These are phyloP conservation scores for Rhodeus uyekii DNA, from an alignment of 2,797 vertebrate species.

Conservation along the genomic window DNA sequence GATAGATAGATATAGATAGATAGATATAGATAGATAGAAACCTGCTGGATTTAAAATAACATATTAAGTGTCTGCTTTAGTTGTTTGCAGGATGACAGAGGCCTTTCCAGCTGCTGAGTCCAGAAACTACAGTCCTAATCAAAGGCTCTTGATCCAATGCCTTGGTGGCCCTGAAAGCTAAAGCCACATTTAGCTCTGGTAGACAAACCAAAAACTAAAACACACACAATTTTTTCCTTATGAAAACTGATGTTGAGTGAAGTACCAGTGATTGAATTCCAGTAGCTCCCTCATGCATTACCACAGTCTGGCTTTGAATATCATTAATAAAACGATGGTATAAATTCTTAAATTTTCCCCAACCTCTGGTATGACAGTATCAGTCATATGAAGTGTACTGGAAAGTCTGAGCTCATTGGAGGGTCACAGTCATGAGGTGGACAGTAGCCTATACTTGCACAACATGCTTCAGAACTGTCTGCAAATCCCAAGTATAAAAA, in stretches of 20 bases:
- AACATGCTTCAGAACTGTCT: slow-evolving; percentile 32
- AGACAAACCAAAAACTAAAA: not conserved
- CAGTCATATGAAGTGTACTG: slow-evolving; percentile 2
- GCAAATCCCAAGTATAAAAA: slow-evolving; percentile 39
- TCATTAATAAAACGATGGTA: slow-evolving; percentile 40
- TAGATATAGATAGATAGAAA: no score
- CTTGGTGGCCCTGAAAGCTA: slow-evolving; percentile 25
- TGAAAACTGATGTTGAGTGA: not conserved
- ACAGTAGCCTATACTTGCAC: slow-evolving; percentile 27
- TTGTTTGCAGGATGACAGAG: slow-evolving; percentile 4
- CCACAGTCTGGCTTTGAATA: slow-evolving; percentile 11
- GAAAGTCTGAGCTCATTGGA: slow-evolving; percentile 35
- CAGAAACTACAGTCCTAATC: slow-evolving; percentile 16
- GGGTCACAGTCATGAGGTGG: slow-evolving; percentile 22
- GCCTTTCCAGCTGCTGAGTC: slow-evolving; percentile 21
- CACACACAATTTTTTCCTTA: not conserved
- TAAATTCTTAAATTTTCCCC: slow-evolving; percentile 24
- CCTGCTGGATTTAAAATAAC: slow-evolving; percentile 21
- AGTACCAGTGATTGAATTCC: slow-evolving; percentile 6
- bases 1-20: no score
- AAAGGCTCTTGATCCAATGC: slow-evolving; percentile 33
- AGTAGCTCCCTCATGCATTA: slow-evolving; percentile 8
- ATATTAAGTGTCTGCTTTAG: slow-evolving; percentile 22
- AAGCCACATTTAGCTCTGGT: not conserved
- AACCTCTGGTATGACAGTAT: slow-evolving; percentile 14